Conservation (phyloP, 1,140 invertebrate genomes). For the Ceratoteleas bidentatus region DNA sequence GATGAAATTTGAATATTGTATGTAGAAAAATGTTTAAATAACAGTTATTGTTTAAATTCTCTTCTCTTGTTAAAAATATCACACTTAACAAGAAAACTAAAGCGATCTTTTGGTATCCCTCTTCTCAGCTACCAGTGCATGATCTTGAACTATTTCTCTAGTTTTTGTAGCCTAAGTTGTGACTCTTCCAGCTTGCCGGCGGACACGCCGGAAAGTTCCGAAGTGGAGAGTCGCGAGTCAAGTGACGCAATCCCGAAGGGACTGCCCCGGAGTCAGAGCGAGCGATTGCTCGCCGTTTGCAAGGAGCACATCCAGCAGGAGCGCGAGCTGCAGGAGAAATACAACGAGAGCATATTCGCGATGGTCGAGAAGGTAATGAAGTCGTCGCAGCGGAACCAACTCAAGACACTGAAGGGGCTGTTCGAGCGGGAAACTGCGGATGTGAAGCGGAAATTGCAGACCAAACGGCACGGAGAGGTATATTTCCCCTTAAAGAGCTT, state of each 20-base stretch:
- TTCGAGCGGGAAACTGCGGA: constrained; percentile 90
- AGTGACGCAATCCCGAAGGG: constrained; percentile 78
- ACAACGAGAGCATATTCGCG: constrained; percentile 89
- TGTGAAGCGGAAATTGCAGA: constrained; percentile 91
- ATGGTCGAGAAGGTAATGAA: constrained; percentile 90
- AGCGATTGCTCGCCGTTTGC: constrained; percentile 85
- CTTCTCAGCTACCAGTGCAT: too few species aligned
- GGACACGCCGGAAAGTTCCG: constrained; percentile 75
- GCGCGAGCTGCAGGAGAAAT: constrained; percentile 90
- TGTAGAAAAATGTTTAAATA: too few species aligned
- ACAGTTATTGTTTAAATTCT: too few species aligned
- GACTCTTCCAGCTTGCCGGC: constrained; percentile 68
- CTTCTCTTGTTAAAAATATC: too few species aligned
- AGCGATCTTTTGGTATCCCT: too few species aligned
- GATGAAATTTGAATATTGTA: too few species aligned
- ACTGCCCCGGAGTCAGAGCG: constrained; percentile 85
- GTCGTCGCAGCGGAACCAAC: constrained; percentile 88
- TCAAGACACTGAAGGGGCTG: constrained; percentile 85
- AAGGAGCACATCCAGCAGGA: constrained; percentile 89
- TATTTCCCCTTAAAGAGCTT: too few species aligned
- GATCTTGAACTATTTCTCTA: not conserved
- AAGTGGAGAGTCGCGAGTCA: constrained; percentile 78
- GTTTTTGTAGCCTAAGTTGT: constrained; percentile 45
- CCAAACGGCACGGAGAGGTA: constrained; percentile 92
- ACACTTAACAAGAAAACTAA: too few species aligned